Evolutionary conservation across 2,888 invertebrate species (phyloP), one percentile per base, ranked within the genome.

Genomic region (Quadroppia sp.): DNA sequence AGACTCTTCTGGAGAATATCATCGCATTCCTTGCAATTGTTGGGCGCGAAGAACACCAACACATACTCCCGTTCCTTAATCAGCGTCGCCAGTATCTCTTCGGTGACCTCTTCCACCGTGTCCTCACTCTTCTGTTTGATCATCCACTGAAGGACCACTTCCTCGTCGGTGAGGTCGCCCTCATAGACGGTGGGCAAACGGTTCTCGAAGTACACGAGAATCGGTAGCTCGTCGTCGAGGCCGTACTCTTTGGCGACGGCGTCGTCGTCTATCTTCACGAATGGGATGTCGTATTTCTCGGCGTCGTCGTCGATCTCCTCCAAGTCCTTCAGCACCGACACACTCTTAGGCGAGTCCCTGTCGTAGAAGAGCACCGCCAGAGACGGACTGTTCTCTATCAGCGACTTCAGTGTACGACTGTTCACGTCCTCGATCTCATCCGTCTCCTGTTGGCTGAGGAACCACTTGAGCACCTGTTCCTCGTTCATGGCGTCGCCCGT

Each of bases 51-150:
- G 82, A 92, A 93, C 4, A 92, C 93, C n/a, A 92, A 92, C 56
- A 94, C 93, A 82, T 94, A 94, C 86, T 93, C 92, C 80, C 92
- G 91, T 80, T 93, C 91, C 77, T 90, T 90, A 79, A 94, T 91
- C 32, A 94, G 86, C 80, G 90, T 90, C 76, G 87, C 86, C 32
- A 94, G 83, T 79, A 94, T 93, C 84, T 94, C 93, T 82, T 94
- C 92, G 23, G 93, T 94, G 74, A 94, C 89, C 81, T 94, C 94
- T 84, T 94, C 94, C 79, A 94, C 94, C 85, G 94, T 92, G 82
- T 94, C 94, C 79, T 87, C 89, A 79, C 90, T 91, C 59, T 88
- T 87, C 82, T 94, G 94, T 79, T 90, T 88, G 79, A 88, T 89
- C 32, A 94, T 86, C 94, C 94, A 94, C 79, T 87, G 88, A 0